Evolutionary conservation across 2,888 invertebrate genomes (phyloP), one percentile per base, ranked within the genome.

Genomic region (Myathropa florea): DNA sequence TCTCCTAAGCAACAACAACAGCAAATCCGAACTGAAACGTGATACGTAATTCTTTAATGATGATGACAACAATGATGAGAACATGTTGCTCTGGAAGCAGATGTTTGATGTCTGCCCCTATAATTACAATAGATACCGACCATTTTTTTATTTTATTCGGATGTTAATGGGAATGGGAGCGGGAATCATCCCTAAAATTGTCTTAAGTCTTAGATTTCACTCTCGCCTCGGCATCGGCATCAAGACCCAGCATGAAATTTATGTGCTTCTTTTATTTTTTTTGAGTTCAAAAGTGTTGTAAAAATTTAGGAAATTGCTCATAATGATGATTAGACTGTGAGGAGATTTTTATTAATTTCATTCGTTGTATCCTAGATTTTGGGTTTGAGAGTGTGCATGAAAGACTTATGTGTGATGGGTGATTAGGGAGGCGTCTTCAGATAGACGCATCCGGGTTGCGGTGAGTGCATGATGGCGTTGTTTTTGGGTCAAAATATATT

Each of bases 71-170:
- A 73, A 70, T 85, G 85, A 82, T 86, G 85, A 46, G 86, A 86
- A 86, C 46, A 75, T 86, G 86, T 86, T 86, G 86, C 83, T 79
- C 64, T 70, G 26, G 78, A 39, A 86, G 71, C 86, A 86, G 86
- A 86, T 86, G 86, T 79, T 75, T 53, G 28, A 73, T 78, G 77
- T 79, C 61, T 75, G 79, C 75, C 75, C 82, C 60, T 86, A 83
- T 83, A 83, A 82, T 86, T 86, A 86, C 82, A 82, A 73, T 82
- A 72, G 68, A 73, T 46, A 18, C 46, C 18, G 46, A 46, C 18
- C 6, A 6, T 46, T 46, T 7, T 46, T 7, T 60, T 46, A 30
- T 30, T 63, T 67, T 61, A 23, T 68, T 65, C 33, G 21, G 67
- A 73, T 61, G 36, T 63, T 85, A 64, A 81, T 77, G 85, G 68